Conservation (phyloP, 2,113 vertebrate species). For the Actinemys pallida region DNA sequence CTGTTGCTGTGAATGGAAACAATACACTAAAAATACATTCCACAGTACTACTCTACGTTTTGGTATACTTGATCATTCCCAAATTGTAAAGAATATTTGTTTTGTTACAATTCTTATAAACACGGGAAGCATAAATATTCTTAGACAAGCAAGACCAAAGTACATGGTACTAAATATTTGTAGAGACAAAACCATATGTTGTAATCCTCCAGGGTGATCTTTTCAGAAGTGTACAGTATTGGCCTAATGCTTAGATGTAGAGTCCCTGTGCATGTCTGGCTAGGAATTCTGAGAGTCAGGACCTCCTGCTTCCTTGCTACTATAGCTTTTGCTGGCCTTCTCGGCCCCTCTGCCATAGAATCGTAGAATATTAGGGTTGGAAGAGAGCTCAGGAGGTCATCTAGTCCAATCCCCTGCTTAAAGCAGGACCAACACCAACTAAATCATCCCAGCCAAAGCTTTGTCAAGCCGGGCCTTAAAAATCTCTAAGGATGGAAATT, state of each 20-base stretch:
- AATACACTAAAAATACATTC: not conserved
- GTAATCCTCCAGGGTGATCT: fast-evolving
- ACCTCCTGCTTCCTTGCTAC: not conserved
- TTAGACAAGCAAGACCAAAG: not conserved
- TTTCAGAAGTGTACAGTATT: not conserved
- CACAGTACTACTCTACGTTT: fast-evolving
- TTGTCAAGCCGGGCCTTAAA: too few relatives aligned
- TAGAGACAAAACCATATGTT: fast-evolving
- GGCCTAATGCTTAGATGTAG: not conserved
- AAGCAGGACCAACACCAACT: too few relatives aligned
- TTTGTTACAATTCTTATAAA: not conserved
- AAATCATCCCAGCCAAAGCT: too few relatives aligned
- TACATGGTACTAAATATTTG: fast-evolving
- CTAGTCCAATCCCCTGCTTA: too few relatives aligned
- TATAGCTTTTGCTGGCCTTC: too few relatives aligned
- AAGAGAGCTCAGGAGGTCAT: too few relatives aligned
- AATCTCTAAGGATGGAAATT: too few relatives aligned
- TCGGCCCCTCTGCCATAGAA: too few relatives aligned
- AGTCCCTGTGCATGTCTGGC: fast-evolving
- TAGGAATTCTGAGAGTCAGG: not conserved
- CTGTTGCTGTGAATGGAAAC: not conserved
- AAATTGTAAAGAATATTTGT: not conserved
- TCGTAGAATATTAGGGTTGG: too few relatives aligned
- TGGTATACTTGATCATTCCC: not conserved
- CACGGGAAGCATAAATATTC: fast-evolving